Evolutionary conservation across 2,113 vertebrate species (phyloP), one percentile per base, ranked within the genome.

Genomic region (Tonatia bakeri): DNA sequence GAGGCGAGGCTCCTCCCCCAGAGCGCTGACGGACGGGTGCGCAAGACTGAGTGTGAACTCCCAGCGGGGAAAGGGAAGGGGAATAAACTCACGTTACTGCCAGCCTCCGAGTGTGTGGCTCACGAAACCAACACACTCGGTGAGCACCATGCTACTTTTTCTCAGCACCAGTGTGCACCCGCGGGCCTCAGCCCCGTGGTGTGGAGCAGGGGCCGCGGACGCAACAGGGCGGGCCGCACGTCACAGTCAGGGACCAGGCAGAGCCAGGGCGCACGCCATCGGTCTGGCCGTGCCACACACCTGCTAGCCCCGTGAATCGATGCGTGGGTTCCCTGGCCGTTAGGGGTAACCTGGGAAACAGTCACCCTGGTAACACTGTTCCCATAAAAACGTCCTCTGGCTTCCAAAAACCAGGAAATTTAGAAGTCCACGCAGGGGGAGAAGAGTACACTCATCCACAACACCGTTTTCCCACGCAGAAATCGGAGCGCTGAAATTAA

Each of bases 221-320:
- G 1, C 0, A 2, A 38, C 22, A 1, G 13, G 52, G 28, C 0
- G 0, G 8, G 33, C 14, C 2, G 47, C n/a, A 4, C 0, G 2
- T 20, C 85, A 13, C 59, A 20, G 22, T 16, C n/a, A 4, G 10
- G 67, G 2, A 0, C 1, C 7, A 38, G 24, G 4, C 50, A 33
- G 19, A 20, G 43, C 65, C 77, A 28, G 43, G 13, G 36, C 31
- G 14, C 15, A 10, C 5, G n/a, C 47, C 38, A 19, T 13, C 28
- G 2, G 10, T 8, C 36, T 5, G 38, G 31, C 33, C 54, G 12
- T 73, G 50, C 33, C 36, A 7, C 16, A 26, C 10, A 40, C 24
- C 36, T 19, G 13, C 54, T 9, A 61, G 70, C 50, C 33, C 64
- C 67, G 10, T 12, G 14, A 47, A 69, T 5, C 0, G 0, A 33